Conservation (phyloP, 2,888 invertebrate genomes). For the Polyploca ridens region DNA sequence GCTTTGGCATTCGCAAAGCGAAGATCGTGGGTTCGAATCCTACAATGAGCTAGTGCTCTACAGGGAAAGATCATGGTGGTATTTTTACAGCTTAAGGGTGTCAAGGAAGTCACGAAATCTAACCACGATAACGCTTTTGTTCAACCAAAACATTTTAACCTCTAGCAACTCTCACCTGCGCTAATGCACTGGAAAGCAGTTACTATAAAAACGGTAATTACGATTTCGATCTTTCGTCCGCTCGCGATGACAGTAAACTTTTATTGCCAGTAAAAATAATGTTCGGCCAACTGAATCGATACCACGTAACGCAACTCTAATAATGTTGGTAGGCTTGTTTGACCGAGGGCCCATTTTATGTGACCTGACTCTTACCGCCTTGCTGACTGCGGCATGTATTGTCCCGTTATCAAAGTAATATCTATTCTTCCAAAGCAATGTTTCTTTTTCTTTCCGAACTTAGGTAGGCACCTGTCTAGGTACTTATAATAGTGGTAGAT, state of each 20-base stretch:
- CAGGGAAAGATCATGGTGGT: no score
- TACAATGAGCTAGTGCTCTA: no score
- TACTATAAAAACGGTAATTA: constrained; percentile 59
- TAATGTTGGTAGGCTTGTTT: constrained; percentile 17
- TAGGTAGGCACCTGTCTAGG: no score
- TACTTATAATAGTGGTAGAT: no score
- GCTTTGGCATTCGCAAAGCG: no score
- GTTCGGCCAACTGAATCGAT: constrained; percentile 46
- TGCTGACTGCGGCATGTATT: background rate
- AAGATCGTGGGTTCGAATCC: no score
- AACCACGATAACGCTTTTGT: background rate
- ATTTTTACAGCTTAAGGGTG: no score
- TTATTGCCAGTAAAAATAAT: constrained; percentile 62
- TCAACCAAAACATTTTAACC: constrained; percentile 10
- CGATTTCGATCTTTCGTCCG: constrained; percentile 52
- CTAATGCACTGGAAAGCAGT: constrained; percentile 57
- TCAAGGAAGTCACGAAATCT: no score
- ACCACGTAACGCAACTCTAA: constrained; percentile 24
- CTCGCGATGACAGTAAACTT: constrained; percentile 64
- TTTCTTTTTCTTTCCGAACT: no score
- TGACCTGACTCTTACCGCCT: background rate
- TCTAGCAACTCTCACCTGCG: constrained; percentile 30
- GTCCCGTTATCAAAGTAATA: background rate
- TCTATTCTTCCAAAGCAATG: background rate
- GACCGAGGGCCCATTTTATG: background rate